Evolutionary conservation across 2,888 invertebrate species (phyloP).

Genomic region (Stegana nigrithorax): DNA sequence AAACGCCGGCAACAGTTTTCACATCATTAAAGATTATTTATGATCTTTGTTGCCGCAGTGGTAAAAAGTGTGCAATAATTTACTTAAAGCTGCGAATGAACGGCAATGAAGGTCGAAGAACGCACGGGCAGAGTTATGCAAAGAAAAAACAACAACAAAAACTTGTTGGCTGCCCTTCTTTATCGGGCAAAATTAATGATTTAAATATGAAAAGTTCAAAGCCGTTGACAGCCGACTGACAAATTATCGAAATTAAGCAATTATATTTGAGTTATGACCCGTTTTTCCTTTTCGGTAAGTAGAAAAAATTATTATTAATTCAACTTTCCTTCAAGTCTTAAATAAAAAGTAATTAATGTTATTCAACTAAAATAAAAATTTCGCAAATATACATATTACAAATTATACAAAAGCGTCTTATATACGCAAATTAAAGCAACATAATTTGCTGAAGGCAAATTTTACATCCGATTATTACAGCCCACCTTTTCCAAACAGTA

Average conservation of each 20-base stretch:
- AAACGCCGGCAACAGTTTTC: slow-evolving; percentile 14
- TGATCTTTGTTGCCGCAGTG: slow-evolving; percentile 7
- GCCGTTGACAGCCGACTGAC: slow-evolving; percentile 9
- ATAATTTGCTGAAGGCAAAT: too few species aligned
- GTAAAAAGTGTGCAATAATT: not conserved
- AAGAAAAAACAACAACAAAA: not conserved
- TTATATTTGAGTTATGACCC: slow-evolving; percentile 14
- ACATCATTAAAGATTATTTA: slow-evolving; percentile 20
- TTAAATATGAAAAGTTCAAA: slow-evolving; percentile 16
- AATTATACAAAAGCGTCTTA: too few species aligned
- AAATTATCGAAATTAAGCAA: slow-evolving; percentile 12
- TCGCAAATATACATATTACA: too few species aligned
- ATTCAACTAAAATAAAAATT: too few species aligned
- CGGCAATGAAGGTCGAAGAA: not conserved
- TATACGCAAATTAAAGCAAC: too few species aligned
- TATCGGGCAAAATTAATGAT: slow-evolving; percentile 10
- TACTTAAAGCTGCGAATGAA: not conserved
- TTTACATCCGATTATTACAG: too few species aligned
- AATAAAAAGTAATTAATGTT: too few species aligned
- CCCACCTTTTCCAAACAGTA: too few species aligned
- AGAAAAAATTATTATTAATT: too few species aligned
- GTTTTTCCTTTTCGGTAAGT: too few species aligned
- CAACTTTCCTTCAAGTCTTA: too few species aligned
- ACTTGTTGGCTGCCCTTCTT: not conserved
- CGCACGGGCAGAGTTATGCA: not conserved